Base-by-base conservation (phyloP, 2,797 vertebrate species). In the Chloroceryle inda region DNA sequence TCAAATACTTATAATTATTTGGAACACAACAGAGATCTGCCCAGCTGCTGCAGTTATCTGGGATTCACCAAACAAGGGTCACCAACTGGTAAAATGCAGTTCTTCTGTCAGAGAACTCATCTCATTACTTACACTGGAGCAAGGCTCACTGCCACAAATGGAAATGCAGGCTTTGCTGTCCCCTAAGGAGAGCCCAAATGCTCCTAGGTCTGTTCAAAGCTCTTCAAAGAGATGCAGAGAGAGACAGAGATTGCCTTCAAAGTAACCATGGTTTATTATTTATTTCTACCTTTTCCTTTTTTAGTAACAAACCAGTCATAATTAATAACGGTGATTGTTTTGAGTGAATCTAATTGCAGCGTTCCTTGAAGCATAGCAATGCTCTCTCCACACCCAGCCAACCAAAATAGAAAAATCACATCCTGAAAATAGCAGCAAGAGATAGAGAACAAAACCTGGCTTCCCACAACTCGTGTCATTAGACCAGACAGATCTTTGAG, bases 261-360 rank as follows among this genome's bases (percentile, higher is more conserved):
- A 92, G 72, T 44, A 88, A 77, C 69, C 0, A 0, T 13, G 13
- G 40, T n/a, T 91, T 85, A 72, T 79, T 92, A 91, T 77, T 95
- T 88, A 91, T 89, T 85, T 91, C 92, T 68, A 89, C 62, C 33
- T 74, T 88, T 74, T 76, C 74, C 35, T 63, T 88, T 95, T 89
- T 93, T 87, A 89, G 89, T 58, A 91, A 91, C 56, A 68, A 91
- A 80, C 9, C 31, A 89, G 66, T 88, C 85, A 71, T 89, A 82
- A 94, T 91, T 95, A 84, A 86, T 97, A 81, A 96, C 73, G 77
- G 38, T 50, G 23, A 88, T 78, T 75, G 44, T 88, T 97, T 88
- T 77, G 79, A 95, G 80, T 56, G 58, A 74, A 64, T 75, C 50
- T 93, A 94, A 96, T 78, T 86, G 85, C 87, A 88, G 75, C 16